phyloP scores from a whole-genome alignment of 2,113 vertebrate genomes.

The Ceyx margarethae region DNA sequence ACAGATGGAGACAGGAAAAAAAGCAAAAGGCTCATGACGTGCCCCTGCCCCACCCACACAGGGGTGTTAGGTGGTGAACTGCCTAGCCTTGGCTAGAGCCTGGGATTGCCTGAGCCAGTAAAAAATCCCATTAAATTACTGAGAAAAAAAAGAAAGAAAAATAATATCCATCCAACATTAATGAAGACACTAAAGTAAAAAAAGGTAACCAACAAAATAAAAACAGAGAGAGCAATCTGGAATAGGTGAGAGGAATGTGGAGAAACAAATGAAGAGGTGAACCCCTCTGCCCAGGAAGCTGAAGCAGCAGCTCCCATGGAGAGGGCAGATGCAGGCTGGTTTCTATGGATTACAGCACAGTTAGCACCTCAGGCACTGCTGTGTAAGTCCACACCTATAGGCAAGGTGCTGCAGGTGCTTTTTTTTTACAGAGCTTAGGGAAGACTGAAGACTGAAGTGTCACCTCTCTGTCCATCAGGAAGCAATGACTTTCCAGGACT shows the following conservation, averaged over 20 bases:
- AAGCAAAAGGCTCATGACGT: neutral
- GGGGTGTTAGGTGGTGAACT: neutral
- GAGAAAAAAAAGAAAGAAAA: neutral
- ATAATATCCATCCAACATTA: neutral
- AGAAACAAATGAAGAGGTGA: neutral
- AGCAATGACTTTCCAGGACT: neutral
- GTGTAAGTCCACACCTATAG: accelerated
- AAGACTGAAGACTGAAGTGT: neutral
- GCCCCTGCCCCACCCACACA: neutral
- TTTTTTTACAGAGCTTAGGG: neutral
- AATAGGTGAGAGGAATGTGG: neutral
- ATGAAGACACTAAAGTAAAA: conserved; percentile 3
- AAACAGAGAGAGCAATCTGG: neutral
- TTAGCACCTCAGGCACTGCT: neutral
- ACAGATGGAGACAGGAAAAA: conserved; percentile 53
- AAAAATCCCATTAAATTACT: neutral
- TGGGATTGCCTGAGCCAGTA: neutral
- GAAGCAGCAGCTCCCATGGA: neutral
- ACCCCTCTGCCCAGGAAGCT: neutral
- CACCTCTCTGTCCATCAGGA: neutral
- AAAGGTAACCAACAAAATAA: neutral
- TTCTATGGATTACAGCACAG: neutral
- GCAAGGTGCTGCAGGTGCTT: neutral
- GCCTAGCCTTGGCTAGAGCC: neutral
- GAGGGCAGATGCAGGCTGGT: neutral